Evolutionary conservation across 2,797 vertebrate genomes (phyloP).

Genomic region (Adelosebastes latens): DNA sequence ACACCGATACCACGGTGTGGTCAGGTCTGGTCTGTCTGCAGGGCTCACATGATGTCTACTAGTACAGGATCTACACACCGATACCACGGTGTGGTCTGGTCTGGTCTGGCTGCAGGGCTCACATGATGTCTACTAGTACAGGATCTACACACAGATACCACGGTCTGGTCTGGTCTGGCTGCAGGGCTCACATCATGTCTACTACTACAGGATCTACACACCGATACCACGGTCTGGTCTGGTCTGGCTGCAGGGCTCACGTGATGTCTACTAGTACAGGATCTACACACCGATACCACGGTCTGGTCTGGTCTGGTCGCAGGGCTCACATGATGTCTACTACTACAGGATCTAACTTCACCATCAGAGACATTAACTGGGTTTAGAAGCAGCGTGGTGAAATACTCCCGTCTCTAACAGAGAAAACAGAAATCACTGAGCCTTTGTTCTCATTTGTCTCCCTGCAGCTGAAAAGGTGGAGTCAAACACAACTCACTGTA

Average conservation of each 20-base stretch:
- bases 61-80: no score
- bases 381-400: conserved; percentile 15
- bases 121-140: no score
- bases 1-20: background rate
- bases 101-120: no score
- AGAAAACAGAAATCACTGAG: background rate
- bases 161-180: no score
- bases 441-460: conserved; percentile 1
- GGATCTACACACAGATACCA: no score
- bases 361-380: conserved; percentile 26
- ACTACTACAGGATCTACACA: background rate
- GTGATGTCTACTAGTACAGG: background rate
- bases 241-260: background rate
- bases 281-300: no score
- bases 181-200: background rate
- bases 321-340: background rate
- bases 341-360: conserved; percentile 17
- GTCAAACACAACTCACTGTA: background rate
- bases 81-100: no score
- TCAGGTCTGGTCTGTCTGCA: no score
- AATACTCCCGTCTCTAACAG: background rate
- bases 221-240: background rate
- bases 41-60: no score
- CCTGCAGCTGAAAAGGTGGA: background rate
- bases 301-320: no score